These are phyloP conservation scores for Circaetus gallicus DNA, from an alignment of 2,113 vertebrate species.

Conservation along the genomic window DNA sequence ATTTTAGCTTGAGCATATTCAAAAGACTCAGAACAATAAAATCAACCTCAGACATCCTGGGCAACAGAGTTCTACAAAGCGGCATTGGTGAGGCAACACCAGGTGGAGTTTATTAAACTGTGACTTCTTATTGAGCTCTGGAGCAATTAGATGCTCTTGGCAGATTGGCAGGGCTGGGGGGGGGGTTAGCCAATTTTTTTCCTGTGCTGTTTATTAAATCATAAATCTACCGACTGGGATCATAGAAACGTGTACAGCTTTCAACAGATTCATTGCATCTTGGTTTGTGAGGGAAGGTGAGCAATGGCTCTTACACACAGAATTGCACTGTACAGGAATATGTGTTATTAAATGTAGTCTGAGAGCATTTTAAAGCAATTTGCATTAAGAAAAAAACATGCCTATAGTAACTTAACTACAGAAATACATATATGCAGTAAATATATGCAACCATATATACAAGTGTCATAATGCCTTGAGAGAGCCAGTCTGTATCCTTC, in stretches of 20 bases:
- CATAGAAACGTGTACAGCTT: not conserved
- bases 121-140: not conserved
- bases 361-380: not conserved
- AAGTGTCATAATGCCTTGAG: not conserved
- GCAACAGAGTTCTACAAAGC: not conserved
- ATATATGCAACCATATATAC: not conserved
- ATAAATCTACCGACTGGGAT: not conserved
- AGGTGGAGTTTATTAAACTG: slow-evolving; percentile 34
- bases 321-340: not conserved
- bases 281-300: not conserved
- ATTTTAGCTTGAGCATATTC: not conserved
- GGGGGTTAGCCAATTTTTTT: not conserved
- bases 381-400: not conserved
- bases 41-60: not conserved
- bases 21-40: not conserved
- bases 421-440: not conserved
- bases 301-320: not conserved
- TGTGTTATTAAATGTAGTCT: not conserved
- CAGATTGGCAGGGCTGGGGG: not conserved
- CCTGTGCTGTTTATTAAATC: slow-evolving; percentile 11
- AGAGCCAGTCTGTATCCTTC: not conserved
- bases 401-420: not conserved
- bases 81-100: not conserved
- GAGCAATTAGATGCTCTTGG: not conserved
- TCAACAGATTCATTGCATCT: not conserved